Evolutionary conservation across 37 sponge, comb jelly and placozoan genomes (phyloP), one percentile per base, ranked within the genome.

Genomic region (Chondrilla cf. caribensis): DNA sequence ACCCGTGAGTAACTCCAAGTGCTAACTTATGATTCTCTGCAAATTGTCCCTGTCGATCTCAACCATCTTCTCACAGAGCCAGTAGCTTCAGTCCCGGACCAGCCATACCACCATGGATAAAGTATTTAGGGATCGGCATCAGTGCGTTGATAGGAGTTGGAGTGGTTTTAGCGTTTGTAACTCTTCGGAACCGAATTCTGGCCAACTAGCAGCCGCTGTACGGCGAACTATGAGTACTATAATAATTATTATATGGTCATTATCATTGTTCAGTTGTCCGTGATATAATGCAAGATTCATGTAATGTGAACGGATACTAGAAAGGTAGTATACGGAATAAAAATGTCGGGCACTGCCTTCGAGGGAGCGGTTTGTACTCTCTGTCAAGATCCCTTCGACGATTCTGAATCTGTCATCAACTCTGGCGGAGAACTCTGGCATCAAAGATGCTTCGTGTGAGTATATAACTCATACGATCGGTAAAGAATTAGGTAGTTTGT

Each of bases 361-460:
- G 76, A 73, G 25, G 92, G 87, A 14, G 84, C 83, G 70, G 81
- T 84, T 35, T 99, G 99, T 84, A 85, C 84, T 37, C 88, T 96
- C 26, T 99, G 99, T 66, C 84, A 92, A 33, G 97, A 96, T 58
- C 83, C 86, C 38, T 99, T 99, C 60, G 88, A 79, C 0, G 44
- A 84, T 28, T 66, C 85, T 14, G 97, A 99, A 68, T 92, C 90
- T 36, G 87, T 94, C 42, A 84, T 99, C 21, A 99, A 96, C 84
- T 87, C 97, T 0, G 93, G 94, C 71, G 99, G 99, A 41, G 91
- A 94, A 47, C 89, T 94, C 54, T 99, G 95, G 95, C 99, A 99
- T 70, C 89, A 96, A 37, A 81, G 68, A 55, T 99, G 99, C 80
- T 99, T 99, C 40, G 97, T 99, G 89, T 97, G 82, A 84, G 97